Evolutionary conservation across 2,888 invertebrate genomes (phyloP).

Genomic region (Erpobdella octoculata): DNA sequence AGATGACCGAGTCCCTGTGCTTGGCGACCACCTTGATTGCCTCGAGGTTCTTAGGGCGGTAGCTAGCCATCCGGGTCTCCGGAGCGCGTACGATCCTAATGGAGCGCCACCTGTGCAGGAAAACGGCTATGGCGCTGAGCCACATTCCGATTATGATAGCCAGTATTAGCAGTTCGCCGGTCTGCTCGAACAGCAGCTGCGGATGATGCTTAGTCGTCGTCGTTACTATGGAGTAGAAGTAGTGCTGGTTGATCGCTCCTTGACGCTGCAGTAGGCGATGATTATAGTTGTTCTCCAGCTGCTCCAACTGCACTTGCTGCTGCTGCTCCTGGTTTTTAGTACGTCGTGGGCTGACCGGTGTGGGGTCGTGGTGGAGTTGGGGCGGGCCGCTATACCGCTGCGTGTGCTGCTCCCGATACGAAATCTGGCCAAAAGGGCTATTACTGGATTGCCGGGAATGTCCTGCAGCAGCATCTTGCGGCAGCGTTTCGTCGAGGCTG

Average conservation of each 20-base stretch:
- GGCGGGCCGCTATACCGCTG: no score
- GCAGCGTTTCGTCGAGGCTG: no score
- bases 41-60: slow-evolving; percentile 48
- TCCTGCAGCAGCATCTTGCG: no score
- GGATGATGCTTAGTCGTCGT: neutral
- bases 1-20: slow-evolving; percentile 49
- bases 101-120: slow-evolving; percentile 48
- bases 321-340: no score
- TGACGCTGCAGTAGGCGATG: neutral
- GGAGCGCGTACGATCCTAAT: slow-evolving; percentile 48
- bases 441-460: no score
- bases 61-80: slow-evolving; percentile 44
- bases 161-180: slow-evolving; percentile 34
- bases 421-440: no score
- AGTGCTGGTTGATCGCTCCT: no score
- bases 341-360: no score
- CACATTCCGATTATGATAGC: slow-evolving; percentile 39
- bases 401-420: no score
- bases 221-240: neutral
- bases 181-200: slow-evolving; percentile 17
- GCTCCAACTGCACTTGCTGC: no score
- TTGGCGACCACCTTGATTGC: slow-evolving; percentile 46
- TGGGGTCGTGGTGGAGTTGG: no score
- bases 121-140: slow-evolving; percentile 46
- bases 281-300: slow-evolving; percentile 1